Conservation (phyloP, 2,888 invertebrate species). For the Cryptophagus acutangulus region DNA sequence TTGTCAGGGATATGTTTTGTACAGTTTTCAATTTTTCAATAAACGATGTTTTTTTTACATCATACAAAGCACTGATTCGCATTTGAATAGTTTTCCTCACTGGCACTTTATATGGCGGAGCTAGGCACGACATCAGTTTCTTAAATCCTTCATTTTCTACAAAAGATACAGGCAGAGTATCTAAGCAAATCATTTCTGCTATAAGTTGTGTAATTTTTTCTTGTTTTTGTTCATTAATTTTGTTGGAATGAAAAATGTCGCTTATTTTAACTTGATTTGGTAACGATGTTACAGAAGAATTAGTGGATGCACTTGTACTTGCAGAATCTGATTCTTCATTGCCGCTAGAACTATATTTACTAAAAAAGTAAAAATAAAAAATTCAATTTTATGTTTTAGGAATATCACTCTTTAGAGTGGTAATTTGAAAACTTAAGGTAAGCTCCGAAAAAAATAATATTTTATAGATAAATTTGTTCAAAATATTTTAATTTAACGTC, state of each 20-base stretch:
- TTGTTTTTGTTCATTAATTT: slow-evolving; percentile 18
- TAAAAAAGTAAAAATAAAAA: not conserved
- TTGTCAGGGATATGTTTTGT: slow-evolving; percentile 19
- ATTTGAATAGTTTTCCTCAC: slow-evolving; percentile 13
- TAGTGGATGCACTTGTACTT: not conserved
- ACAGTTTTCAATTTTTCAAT: slow-evolving; percentile 6
- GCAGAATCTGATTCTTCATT: slow-evolving; percentile 1
- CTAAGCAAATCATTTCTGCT: slow-evolving; percentile 19
- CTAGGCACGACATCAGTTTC: slow-evolving; percentile 3
- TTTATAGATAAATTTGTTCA: too few species aligned
- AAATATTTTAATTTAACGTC: too few species aligned
- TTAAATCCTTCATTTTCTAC: slow-evolving; percentile 14
- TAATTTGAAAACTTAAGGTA: not conserved
- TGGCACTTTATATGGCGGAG: slow-evolving; percentile 17
- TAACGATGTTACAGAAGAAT: too few species aligned
- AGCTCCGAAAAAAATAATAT: too few species aligned
- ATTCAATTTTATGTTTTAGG: too few species aligned
- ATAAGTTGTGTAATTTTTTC: slow-evolving; percentile 18
- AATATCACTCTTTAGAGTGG: not conserved
- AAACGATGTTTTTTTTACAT: slow-evolving; percentile 13
- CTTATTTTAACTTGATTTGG: not conserved
- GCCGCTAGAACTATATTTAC: not conserved
- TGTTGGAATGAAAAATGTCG: slow-evolving; percentile 6
- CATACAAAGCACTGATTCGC: slow-evolving; percentile 16
- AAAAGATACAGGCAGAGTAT: slow-evolving; percentile 14